Conservation (phyloP, 1,140 invertebrate genomes). For the Zaprionus lachaisei region DNA sequence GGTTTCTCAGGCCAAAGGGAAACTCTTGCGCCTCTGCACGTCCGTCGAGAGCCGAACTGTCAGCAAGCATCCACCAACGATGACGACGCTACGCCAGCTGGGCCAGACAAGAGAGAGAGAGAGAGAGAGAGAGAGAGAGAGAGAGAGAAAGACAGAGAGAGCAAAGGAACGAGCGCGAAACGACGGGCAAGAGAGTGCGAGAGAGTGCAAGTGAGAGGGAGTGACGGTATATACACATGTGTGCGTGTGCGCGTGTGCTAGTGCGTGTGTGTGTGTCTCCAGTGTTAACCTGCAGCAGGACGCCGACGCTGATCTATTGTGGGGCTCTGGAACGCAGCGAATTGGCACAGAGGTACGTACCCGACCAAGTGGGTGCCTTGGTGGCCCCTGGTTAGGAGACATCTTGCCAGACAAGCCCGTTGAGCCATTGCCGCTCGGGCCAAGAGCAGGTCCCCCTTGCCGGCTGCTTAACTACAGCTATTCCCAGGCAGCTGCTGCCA, state of each 20-base stretch:
- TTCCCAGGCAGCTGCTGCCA: slow-evolving; percentile 47
- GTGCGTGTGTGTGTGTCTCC: slow-evolving; percentile 7
- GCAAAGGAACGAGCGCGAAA: background rate
- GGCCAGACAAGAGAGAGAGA: slow-evolving; percentile 32
- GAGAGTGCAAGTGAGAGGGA: slow-evolving; percentile 1
- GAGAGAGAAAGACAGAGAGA: background rate
- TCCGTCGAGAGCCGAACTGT: slow-evolving; percentile 74
- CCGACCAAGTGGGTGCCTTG: slow-evolving; percentile 28
- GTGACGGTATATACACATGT: background rate
- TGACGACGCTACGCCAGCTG: slow-evolving; percentile 19
- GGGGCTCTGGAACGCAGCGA: slow-evolving; percentile 62
- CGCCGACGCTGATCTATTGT: slow-evolving; percentile 41
- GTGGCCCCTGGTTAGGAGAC: slow-evolving; percentile 42
- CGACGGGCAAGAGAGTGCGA: background rate
- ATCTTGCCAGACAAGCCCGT: slow-evolving; percentile 37
- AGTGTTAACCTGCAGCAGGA: slow-evolving; percentile 19
- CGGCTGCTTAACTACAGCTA: slow-evolving; percentile 46
- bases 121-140: slow-evolving; percentile 12
- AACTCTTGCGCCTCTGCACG: slow-evolving; percentile 31
- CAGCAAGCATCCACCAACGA: slow-evolving; percentile 72
- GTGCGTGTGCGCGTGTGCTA: slow-evolving; percentile 7
- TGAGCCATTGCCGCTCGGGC: slow-evolving; percentile 21
- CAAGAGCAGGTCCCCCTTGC: slow-evolving; percentile 40
- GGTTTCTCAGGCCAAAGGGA: slow-evolving; percentile 56
- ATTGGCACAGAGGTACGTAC: slow-evolving; percentile 53